Percentiles rank a stretch among this genome's conserved stretches.
Evolutionary conservation across 2,113 vertebrate species (phyloP).

Genomic region (Lontra canadensis): DNA sequence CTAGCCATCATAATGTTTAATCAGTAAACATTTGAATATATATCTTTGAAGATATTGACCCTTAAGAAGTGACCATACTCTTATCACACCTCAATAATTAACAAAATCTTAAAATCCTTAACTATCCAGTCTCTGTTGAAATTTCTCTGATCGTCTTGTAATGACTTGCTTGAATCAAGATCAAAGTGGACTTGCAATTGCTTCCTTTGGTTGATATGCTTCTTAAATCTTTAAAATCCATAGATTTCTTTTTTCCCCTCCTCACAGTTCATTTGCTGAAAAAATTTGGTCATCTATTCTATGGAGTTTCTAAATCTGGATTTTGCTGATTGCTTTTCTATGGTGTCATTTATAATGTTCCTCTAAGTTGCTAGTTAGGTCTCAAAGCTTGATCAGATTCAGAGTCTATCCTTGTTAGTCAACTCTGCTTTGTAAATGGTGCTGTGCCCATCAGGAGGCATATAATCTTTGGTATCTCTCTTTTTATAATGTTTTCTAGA

Average conservation of each 20-base stretch:
- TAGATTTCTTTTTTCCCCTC: neutral
- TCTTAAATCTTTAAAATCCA: neutral
- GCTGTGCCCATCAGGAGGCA: neutral
- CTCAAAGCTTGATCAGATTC: constrained; percentile 13
- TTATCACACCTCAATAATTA: neutral
- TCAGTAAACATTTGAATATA: neutral
- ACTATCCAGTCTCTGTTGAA: neutral
- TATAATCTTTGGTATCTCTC: neutral
- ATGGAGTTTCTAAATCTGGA: neutral
- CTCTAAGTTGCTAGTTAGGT: neutral
- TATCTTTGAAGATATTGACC: neutral
- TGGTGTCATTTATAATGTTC: neutral
- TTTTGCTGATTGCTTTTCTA: neutral
- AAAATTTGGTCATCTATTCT: neutral
- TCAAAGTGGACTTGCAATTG: neutral
- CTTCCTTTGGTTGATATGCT: neutral
- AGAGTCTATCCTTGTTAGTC: neutral
- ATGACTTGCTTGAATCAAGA: neutral
- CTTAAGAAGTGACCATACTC: neutral
- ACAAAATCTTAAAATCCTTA: neutral
- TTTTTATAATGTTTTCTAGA: neutral
- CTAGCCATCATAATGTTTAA: neutral
- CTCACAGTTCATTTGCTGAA: neutral
- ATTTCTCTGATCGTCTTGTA: neutral
- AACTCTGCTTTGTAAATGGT: neutral